phyloP scores from a whole-genome alignment of 2,797 vertebrate species.

The Triplophysa yarkandensis region DNA sequence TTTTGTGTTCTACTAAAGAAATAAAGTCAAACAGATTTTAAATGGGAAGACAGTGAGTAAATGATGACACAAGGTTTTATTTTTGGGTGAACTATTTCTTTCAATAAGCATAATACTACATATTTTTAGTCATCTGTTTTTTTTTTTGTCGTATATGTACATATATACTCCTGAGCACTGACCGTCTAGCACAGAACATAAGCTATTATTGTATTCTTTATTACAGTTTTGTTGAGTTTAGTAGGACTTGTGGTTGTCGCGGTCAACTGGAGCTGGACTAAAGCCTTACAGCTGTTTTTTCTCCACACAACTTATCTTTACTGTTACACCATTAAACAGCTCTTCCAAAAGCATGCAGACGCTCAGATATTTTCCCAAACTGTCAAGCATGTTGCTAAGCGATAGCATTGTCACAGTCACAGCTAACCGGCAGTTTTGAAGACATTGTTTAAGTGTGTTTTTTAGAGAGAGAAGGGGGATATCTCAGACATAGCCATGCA shows the following conservation, averaged over 20 bases:
- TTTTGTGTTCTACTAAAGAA: too few relatives aligned
- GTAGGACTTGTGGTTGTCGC: conserved; percentile 13
- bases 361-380: conserved; percentile 63
- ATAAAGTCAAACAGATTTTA: too few relatives aligned
- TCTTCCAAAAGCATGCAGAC: conserved; percentile 73
- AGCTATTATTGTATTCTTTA: not conserved
- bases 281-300: conserved; percentile 75
- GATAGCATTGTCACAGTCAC: conserved; percentile 10
- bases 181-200: not conserved
- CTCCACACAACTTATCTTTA: conserved; percentile 73
- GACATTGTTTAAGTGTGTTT: conserved; percentile 8
- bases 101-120: not conserved
- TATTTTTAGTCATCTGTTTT: not conserved
- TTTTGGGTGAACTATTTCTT: too few relatives aligned
- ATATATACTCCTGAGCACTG: too few relatives aligned
- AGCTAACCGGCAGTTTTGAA: conserved; percentile 34
- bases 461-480: conserved; percentile 43
- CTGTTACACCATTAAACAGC: conserved; percentile 73
- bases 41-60: too few relatives aligned
- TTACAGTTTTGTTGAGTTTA: not conserved
- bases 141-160: too few relatives aligned
- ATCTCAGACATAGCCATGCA: conserved; percentile 61
- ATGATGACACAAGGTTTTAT: too few relatives aligned
- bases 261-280: conserved; percentile 66
- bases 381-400: conserved; percentile 40